Base-by-base conservation (phyloP, 2,888 invertebrate genomes). In the Drosophila limbata region DNA sequence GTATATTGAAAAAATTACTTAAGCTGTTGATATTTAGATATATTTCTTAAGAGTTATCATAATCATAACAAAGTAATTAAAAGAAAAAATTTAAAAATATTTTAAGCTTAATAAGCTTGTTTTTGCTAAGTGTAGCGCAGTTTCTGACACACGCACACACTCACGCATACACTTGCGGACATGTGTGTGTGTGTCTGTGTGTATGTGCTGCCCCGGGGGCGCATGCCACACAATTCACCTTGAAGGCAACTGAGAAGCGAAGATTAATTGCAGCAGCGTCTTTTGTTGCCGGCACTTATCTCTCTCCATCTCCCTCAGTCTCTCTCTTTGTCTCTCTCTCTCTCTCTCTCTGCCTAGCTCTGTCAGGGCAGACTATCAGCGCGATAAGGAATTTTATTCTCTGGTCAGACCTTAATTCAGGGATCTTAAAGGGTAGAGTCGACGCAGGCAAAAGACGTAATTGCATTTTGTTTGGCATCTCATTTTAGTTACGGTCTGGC, bases 211-310 rank as follows among this genome's bases (percentile, higher is more conserved):
- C 61, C 84, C 79, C 76, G 63, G 63, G 82, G 84, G 85, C 89
- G 88, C 89, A 89, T 84, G 89, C 84, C 84, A 89, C 81, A 88
- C 88, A 87, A 84, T 81, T 84, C 89, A 84, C 84, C 89, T 84
- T 87, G 89, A 87, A 87, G 82, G 62, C 77, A 80, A 89, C 84
- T 78, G 84, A 84, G 88, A 87, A 84, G 89, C 84, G 88, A 86
- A 86, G 86, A 86, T 86, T 86, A 86, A 86, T 86, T 90, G 88
- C 86, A 68, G 77, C 79, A 72, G 87, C 73, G 87, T 73, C 86
- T 88, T 89, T 86, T 89, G 86, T 89, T 88, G 81, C 73, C 69
- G 70, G 55, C 81, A 75, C 77, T 75, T 82, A 86, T 81, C 87
- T 78, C 35, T 63, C 57, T 47, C 25, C 5, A 5, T 25, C 25